Evolutionary conservation across 2,888 invertebrate genomes (phyloP).

Genomic region (Miltochrista miniata): DNA sequence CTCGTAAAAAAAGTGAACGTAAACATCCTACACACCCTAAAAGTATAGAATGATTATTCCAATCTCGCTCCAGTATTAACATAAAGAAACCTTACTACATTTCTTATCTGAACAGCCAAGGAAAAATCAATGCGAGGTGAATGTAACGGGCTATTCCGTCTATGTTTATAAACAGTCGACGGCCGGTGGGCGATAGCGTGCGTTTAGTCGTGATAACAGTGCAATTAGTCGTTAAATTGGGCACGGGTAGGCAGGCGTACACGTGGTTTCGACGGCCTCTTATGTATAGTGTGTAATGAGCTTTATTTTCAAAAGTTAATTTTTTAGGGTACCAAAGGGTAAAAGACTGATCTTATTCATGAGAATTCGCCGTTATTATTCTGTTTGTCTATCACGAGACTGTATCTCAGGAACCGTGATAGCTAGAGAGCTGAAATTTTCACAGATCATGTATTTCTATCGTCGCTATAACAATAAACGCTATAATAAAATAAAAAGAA

Average conservation of each 20-base stretch:
- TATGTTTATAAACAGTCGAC: slow-evolving; percentile 41
- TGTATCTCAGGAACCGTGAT: no score
- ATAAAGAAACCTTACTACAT: slow-evolving; percentile 14
- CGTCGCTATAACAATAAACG: no score
- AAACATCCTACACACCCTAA: no score
- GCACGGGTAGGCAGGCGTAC: slow-evolving; percentile 26
- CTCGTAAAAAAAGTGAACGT: no score
- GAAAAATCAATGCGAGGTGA: slow-evolving; percentile 31
- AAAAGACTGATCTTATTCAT: no score
- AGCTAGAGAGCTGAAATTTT: no score
- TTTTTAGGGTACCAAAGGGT: no score
- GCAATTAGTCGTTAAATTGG: slow-evolving; percentile 42
- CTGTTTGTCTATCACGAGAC: no score
- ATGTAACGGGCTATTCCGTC: slow-evolving; percentile 39
- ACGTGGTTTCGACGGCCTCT: slow-evolving; percentile 23
- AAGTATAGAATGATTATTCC: no score
- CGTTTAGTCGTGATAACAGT: slow-evolving; percentile 39
- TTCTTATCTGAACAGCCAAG: slow-evolving; percentile 26
- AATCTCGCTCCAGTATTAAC: neutral
- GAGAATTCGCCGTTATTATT: no score
- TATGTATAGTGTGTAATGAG: slow-evolving; percentile 25
- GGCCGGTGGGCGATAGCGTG: slow-evolving; percentile 29
- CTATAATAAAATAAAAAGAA: no score
- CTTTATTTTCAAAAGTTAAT: slow-evolving; percentile 25
- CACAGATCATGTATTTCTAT: no score